These are phyloP conservation scores for Hepsetus odoe DNA, from an alignment of 2,113 vertebrate genomes.

Conservation along the genomic window DNA sequence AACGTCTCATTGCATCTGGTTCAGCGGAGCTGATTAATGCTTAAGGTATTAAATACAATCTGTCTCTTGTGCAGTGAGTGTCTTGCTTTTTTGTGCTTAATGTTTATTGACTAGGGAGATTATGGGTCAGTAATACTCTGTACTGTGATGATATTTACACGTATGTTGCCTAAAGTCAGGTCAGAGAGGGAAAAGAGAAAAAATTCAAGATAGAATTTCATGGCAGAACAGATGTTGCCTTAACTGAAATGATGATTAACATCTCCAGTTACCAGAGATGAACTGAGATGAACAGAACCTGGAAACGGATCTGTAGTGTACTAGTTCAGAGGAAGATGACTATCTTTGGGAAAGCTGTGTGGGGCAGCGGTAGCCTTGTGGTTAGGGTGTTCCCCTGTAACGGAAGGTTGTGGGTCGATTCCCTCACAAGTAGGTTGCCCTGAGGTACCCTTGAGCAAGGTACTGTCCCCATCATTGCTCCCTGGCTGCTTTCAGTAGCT, in stretches of 20 bases:
- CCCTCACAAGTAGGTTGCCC: no score
- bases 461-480: no score
- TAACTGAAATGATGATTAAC: no score
- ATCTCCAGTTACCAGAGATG: not conserved
- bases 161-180: not conserved
- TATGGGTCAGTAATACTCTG: not conserved
- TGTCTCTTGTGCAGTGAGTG: constrained; percentile 59
- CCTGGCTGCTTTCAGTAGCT: no score
- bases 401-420: no score
- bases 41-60: constrained; percentile 69
- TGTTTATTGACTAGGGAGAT: constrained; percentile 27
- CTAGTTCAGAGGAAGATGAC: not conserved
- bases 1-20: constrained; percentile 60
- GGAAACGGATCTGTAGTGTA: no score
- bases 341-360: no score
- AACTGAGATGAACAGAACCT: not conserved
- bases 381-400: no score
- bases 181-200: not conserved
- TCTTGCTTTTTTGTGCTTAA: constrained; percentile 16
- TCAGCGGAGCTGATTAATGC: constrained; percentile 65
- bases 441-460: no score
- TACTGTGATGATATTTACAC: not conserved
- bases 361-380: no score
- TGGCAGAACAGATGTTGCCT: not conserved
- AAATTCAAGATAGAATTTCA: not conserved